These are phyloP conservation scores for Corticium candelabrum DNA, from an alignment of 37 sponge, comb jelly and placozoan genomes.

Conservation along the genomic window DNA sequence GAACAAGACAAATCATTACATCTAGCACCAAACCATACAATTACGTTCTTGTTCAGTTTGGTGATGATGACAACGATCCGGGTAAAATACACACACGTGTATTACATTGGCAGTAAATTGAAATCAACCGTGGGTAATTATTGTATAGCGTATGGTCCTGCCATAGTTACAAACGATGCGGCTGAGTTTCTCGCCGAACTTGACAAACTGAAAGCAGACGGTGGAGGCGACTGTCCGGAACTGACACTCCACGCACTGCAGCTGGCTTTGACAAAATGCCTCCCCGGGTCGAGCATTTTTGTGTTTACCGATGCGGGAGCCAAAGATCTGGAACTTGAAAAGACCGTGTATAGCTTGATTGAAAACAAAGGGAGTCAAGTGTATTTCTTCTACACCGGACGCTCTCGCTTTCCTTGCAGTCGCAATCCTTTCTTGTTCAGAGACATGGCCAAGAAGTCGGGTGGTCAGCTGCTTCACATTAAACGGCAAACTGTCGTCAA, in stretches of 20 bases:
- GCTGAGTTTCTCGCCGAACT: not conserved
- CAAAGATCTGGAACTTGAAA: slow-evolving; percentile 3
- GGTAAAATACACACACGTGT: not conserved
- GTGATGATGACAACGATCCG: not conserved
- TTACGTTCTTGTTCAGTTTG: not conserved
- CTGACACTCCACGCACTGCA: slow-evolving; percentile 10
- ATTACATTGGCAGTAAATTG: not conserved
- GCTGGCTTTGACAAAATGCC: not conserved
- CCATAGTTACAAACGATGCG: not conserved
- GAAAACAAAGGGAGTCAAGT: not conserved
- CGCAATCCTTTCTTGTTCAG: not conserved
- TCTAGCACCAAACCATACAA: not conserved
- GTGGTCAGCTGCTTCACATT: not conserved
- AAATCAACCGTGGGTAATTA: no score
- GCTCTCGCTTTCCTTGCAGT: not conserved
- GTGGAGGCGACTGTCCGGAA: slow-evolving; percentile 19
- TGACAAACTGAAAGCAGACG: not conserved
- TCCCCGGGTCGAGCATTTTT: not conserved
- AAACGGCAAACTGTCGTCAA: not conserved
- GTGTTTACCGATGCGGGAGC: slow-evolving; percentile 18
- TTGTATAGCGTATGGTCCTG: slow-evolving; percentile 3
- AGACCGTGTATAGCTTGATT: not conserved
- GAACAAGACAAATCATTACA: not conserved
- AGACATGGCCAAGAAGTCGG: not conserved
- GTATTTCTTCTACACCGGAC: not conserved